A percentile compares a stretch with the other conserved stretches of the same genome.
Conservation (phyloP, 2,113 vertebrate species). For the Hippoglossus stenolepis region DNA sequence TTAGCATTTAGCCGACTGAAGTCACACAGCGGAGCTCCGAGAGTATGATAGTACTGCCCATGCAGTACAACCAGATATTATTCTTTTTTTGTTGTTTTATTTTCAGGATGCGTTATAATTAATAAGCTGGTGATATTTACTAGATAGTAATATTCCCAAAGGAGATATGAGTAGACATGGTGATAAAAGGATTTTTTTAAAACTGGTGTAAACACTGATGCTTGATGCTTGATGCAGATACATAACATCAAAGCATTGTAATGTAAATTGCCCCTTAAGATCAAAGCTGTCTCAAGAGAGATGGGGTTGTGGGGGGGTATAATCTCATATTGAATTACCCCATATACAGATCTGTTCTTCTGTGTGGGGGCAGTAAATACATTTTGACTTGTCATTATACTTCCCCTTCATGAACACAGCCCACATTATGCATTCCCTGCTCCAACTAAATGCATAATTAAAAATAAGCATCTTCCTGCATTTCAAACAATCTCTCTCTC, state of each 20-base stretch:
- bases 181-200: background rate
- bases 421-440: conserved; percentile 52
- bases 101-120: background rate
- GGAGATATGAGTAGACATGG: background rate
- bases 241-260: conserved; percentile 44
- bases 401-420: conserved; percentile 40
- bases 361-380: conserved; percentile 44
- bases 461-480: conserved; percentile 61
- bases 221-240: conserved; percentile 4
- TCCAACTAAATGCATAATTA: conserved; percentile 68
- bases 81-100: background rate
- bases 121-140: conserved; percentile 12
- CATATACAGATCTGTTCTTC: conserved; percentile 39
- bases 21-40: background rate
- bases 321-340: conserved; percentile 51
- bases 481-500: conserved; percentile 41
- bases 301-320: background rate
- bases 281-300: conserved; percentile 49
- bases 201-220: background rate
- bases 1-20: conserved; percentile 8
- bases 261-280: conserved; percentile 43
- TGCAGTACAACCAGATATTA: background rate
- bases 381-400: conserved; percentile 60
- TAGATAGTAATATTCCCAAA: conserved; percentile 15
- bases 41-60: background rate